These are phyloP conservation scores for Amblyraja radiata DNA, from an alignment of 2,797 vertebrate genomes.

Conservation along the genomic window DNA sequence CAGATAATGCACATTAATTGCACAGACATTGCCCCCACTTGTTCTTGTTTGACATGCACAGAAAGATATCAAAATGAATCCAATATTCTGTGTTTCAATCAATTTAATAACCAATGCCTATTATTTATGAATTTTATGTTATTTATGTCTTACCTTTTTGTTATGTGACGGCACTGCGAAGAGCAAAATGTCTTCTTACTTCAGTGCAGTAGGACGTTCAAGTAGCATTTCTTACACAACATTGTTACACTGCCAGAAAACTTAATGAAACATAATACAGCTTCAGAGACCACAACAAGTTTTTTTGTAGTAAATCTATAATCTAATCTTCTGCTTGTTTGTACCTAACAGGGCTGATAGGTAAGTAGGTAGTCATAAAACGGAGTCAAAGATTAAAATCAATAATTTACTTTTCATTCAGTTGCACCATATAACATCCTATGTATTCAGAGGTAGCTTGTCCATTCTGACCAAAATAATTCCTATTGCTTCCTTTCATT, in stretches of 20 bases:
- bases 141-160: not conserved
- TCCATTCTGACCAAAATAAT: conserved; percentile 10
- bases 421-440: conserved; percentile 35
- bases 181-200: not conserved
- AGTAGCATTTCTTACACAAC: not conserved
- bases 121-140: not conserved
- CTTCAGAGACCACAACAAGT: conserved; percentile 46
- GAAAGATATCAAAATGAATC: not conserved
- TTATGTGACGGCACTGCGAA: not conserved
- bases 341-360: conserved; percentile 8
- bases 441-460: conserved; percentile 24
- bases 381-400: conserved; percentile 40
- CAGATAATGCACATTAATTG: not conserved
- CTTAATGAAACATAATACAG: conserved; percentile 19
- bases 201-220: not conserved
- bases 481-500: not conserved
- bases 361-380: conserved; percentile 39
- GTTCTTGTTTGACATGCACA: not conserved
- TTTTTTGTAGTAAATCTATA: conserved; percentile 44
- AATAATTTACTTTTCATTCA: conserved; percentile 40
- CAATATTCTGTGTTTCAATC: not conserved
- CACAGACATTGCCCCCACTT: not conserved
- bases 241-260: no score
- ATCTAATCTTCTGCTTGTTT: conserved; percentile 38
- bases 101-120: not conserved